Evolutionary conservation across 2,797 vertebrate species (phyloP).

Genomic region (Pangasius djambal): DNA sequence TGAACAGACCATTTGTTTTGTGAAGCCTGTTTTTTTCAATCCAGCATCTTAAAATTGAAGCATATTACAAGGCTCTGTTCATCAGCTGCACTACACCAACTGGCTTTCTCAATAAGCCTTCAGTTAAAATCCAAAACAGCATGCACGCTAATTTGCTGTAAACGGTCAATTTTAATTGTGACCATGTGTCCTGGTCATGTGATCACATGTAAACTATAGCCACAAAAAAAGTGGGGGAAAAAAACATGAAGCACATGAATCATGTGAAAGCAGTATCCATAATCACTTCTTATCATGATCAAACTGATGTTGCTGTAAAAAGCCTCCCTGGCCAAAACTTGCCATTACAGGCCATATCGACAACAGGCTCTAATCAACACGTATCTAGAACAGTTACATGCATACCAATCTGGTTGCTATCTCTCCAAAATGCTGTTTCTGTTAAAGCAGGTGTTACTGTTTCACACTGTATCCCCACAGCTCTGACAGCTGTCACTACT

Average conservation of each 20-base stretch:
- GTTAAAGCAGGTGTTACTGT: slow-evolving; percentile 18
- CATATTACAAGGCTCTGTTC: not conserved
- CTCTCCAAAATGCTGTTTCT: slow-evolving; percentile 16
- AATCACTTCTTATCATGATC: slow-evolving; percentile 32
- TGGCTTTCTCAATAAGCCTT: not conserved
- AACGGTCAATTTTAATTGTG: not conserved
- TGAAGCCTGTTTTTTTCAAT: slow-evolving; percentile 10
- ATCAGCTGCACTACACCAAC: not conserved
- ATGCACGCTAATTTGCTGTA: not conserved
- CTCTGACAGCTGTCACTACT: not conserved
- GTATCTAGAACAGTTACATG: slow-evolving; percentile 5
- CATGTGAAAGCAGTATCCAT: slow-evolving; percentile 6
- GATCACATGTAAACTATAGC: not conserved
- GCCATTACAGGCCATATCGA: slow-evolving; percentile 21
- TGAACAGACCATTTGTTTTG: slow-evolving; percentile 39
- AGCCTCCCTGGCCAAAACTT: slow-evolving; percentile 11
- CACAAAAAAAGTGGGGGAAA: not conserved
- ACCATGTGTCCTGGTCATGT: not conserved
- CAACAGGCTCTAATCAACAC: slow-evolving; percentile 32
- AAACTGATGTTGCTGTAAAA: slow-evolving; percentile 32
- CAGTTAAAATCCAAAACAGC: not conserved
- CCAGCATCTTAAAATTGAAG: not conserved
- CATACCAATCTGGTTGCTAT: not conserved
- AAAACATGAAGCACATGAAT: slow-evolving; percentile 2
- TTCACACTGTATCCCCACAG: not conserved